Conservation (phyloP, 2,113 vertebrate genomes). For the Tachycineta bicolor region DNA sequence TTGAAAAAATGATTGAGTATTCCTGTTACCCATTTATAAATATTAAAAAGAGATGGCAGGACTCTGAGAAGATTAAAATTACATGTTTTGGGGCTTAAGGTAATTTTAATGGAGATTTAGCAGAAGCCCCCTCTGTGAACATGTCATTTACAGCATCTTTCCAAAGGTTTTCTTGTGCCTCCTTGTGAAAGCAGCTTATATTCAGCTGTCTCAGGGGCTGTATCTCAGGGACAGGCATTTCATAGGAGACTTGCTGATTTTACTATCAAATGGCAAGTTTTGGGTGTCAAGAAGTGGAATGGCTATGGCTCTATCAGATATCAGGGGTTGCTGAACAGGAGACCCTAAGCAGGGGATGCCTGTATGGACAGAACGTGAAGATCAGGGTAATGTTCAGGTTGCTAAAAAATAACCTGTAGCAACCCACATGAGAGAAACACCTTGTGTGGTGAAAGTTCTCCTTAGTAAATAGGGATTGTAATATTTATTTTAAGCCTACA, state of each 20-base stretch:
- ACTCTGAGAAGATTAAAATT: background rate
- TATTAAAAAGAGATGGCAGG: constrained; percentile 9
- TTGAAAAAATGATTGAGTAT: background rate
- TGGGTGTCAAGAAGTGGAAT: background rate
- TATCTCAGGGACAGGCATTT: background rate
- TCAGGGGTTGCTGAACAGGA: background rate
- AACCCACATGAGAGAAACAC: background rate
- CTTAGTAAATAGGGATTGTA: background rate
- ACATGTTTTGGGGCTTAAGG: background rate
- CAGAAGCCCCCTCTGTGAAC: background rate
- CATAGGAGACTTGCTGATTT: background rate
- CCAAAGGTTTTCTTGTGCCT: background rate
- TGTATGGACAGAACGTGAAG: background rate
- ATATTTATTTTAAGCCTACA: background rate
- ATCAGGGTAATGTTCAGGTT: background rate
- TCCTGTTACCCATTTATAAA: background rate
- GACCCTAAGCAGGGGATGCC: background rate
- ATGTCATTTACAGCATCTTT: background rate
- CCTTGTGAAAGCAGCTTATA: background rate
- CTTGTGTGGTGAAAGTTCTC: background rate
- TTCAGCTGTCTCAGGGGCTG: background rate
- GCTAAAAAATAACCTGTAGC: background rate
- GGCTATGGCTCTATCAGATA: background rate
- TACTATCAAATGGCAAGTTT: background rate
- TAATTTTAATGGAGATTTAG: constrained; percentile 16